Evolutionary conservation across 2,797 vertebrate genomes (phyloP), one percentile per base, ranked within the genome.

Genomic region (Tiaroga cobitis): DNA sequence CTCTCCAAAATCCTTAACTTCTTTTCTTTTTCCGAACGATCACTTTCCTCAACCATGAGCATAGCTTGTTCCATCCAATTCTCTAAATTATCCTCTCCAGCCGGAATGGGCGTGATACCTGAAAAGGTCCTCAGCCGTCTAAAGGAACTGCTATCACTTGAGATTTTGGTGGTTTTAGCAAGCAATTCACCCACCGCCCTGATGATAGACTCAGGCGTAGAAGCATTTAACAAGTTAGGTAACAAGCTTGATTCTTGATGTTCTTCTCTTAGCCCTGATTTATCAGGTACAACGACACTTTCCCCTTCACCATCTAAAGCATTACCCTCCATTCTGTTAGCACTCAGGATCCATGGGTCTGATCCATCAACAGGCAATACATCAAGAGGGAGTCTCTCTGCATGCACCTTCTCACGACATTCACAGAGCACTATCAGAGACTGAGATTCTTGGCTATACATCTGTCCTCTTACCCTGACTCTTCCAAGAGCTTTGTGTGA

Each of bases 401-500:
- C 8, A 8, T 39, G 39, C 8, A 39, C 39, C 39, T 8, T 39
- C 39, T 39, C 39, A 39, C 39, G 8, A 39, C 39, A 39, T 39
- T 39, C 39, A 39, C 39, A 39, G 7, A 39, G 39, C 39, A 39
- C 39, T 8, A 39, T 39, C 39, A 39, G 39, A 39, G 39, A 39
- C 39, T 39, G 39, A 0, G 39, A 39, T 39, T 8, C 7, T 8
- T 80, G 43, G 29, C 81, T 56, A 69, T 34, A 88, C 68, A 80
- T 69, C 41, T 43, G 46, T 69, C 85, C 56, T 73, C 80, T 43
- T 2, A 88, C 80, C 10, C 26, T 79, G 0, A 86, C 84, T 13
- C 19, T 18, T 24, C 84, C 81, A 65, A 88, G 61, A 2, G 32
- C 77, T 86, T 88, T 88, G n/a, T n/a, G n/a, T n/a, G n/a, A n/a